A percentile compares a stretch with the other conserved stretches of the same genome.
These are phyloP conservation scores for Drosophila setosimentum DNA, from an alignment of 2,888 invertebrate genomes.

Conservation along the genomic window DNA sequence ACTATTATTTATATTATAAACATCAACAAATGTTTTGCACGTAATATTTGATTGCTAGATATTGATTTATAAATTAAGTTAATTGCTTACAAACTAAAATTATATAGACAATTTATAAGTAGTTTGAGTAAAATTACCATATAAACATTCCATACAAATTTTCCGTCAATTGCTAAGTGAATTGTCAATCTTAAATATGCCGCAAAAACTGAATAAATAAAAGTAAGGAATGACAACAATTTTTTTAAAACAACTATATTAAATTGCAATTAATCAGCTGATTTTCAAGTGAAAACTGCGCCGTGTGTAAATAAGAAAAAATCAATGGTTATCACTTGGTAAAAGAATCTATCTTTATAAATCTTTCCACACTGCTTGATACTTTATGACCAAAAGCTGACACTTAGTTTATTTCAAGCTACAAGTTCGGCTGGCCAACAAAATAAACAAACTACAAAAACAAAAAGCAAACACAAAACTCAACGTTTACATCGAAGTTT, in stretches of 20 bases:
- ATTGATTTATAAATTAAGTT: neutral
- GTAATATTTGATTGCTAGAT: neutral
- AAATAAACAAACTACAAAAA: slow-evolving; percentile 22
- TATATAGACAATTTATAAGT: neutral
- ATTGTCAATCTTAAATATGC: slow-evolving; percentile 25
- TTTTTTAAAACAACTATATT: neutral
- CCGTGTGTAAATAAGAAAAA: neutral
- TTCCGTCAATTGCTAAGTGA: slow-evolving; percentile 35
- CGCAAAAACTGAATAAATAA: slow-evolving; percentile 10
- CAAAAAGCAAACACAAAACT: neutral
- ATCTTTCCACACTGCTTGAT: neutral
- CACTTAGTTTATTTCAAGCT: slow-evolving; percentile 14
- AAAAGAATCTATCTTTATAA: neutral
- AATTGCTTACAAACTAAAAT: neutral
- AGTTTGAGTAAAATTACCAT: slow-evolving; percentile 15
- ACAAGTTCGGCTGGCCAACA: slow-evolving; percentile 19
- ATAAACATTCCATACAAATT: slow-evolving; percentile 10
- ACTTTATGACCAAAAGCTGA: slow-evolving; percentile 2
- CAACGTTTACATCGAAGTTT: slow-evolving; percentile 9
- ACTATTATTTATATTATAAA: neutral
- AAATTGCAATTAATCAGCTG: neutral
- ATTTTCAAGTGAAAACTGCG: neutral
- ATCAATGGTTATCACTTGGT: neutral
- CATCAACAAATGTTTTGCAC: neutral
- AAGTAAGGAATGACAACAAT: neutral